These are phyloP conservation scores for Labeo catla DNA, from an alignment of 2,113 vertebrate species.

Conservation along the genomic window DNA sequence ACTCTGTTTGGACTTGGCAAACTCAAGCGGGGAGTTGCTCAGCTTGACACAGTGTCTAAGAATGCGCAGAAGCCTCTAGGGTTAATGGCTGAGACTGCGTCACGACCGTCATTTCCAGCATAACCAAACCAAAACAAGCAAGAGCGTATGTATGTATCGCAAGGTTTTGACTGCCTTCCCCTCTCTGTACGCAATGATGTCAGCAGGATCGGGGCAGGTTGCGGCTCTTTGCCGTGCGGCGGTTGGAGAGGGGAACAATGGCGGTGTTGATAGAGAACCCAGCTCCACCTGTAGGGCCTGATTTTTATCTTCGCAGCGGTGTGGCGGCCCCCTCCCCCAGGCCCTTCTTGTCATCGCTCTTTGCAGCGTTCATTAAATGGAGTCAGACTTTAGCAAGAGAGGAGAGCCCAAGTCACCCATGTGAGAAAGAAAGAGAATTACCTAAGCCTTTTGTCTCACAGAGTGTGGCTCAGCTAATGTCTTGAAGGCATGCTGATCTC, in stretches of 20 bases:
- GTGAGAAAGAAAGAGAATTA: constrained; percentile 59
- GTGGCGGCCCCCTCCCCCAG: constrained; percentile 39
- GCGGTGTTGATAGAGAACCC: constrained; percentile 60
- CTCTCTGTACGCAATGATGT: constrained; percentile 4
- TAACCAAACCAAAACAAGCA: constrained; percentile 33
- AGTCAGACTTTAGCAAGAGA: constrained; percentile 57
- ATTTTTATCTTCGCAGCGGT: constrained; percentile 60
- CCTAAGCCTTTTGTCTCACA: constrained; percentile 66
- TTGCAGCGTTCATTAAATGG: constrained; percentile 49
- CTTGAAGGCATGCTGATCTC: constrained; percentile 64
- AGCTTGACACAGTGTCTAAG: constrained; percentile 57
- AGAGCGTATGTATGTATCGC: neutral
- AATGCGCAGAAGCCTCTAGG: constrained; percentile 56
- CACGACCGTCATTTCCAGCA: constrained; percentile 26
- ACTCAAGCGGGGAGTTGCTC: constrained; percentile 34
- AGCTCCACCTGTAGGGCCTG: constrained; percentile 67
- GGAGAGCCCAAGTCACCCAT: constrained; percentile 47
- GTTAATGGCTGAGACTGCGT: constrained; percentile 28
- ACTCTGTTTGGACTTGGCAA: constrained; percentile 43
- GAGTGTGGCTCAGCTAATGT: constrained; percentile 59
- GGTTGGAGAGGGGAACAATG: constrained; percentile 61
- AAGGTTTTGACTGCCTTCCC: neutral
- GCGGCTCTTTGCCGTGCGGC: constrained; percentile 5
- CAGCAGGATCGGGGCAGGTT: constrained; percentile 43
- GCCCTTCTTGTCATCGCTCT: constrained; percentile 42